Evolutionary conservation across 2,113 vertebrate species (phyloP).

Genomic region (Nycticryphes semicollaris): DNA sequence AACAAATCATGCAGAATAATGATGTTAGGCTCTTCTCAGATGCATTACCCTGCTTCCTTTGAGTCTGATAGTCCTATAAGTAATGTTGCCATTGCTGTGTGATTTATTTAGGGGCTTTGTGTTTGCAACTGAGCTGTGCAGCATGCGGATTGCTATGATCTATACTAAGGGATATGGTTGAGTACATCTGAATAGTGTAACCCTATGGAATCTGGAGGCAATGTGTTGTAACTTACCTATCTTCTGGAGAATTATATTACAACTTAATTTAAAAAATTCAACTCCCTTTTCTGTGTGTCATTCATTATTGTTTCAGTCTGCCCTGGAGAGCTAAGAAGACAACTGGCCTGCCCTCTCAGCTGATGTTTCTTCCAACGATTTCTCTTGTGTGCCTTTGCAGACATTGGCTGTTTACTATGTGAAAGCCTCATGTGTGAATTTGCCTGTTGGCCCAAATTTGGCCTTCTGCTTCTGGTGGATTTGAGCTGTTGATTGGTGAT

Average conservation of each 20-base stretch:
- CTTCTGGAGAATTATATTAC: conserved; percentile 27
- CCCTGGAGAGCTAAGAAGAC: background rate
- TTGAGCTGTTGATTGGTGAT: background rate
- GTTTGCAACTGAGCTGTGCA: background rate
- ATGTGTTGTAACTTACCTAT: background rate
- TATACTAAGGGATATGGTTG: background rate
- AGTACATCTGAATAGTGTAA: conserved; percentile 14
- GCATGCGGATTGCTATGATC: background rate
- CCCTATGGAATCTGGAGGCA: conserved; percentile 25
- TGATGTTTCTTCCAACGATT: background rate
- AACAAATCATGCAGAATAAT: conserved; percentile 11
- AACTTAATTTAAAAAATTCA: conserved; percentile 50
- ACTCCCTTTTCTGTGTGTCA: background rate
- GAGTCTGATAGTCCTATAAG: conserved; percentile 39
- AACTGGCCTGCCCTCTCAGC: background rate
- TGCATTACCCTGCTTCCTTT: background rate
- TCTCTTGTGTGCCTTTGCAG: background rate
- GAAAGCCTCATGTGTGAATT: background rate
- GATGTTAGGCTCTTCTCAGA: background rate
- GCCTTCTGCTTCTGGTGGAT: background rate
- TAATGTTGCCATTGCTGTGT: conserved; percentile 6
- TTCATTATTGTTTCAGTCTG: background rate
- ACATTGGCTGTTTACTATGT: background rate
- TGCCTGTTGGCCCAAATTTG: background rate
- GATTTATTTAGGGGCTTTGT: conserved; percentile 37